Evolutionary conservation across 2,888 invertebrate genomes (phyloP), one percentile per base, ranked within the genome.

Genomic region (Tortrix viridana): DNA sequence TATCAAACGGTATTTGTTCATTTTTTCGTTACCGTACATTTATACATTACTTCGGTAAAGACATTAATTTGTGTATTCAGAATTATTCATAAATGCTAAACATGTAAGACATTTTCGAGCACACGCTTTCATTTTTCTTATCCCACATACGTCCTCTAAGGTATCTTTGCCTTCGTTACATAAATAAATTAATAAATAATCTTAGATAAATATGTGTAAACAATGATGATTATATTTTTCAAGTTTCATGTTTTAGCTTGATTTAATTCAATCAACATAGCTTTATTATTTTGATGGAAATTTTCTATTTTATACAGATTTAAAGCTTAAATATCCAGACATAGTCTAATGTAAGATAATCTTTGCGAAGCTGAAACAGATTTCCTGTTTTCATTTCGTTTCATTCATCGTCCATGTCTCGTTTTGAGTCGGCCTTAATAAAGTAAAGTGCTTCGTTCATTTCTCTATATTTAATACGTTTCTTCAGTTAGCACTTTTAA

Each of bases 371-470:
- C n/a, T 47, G 16, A 16, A 37, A 52, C 20, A 38, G 19, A 26
- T 52, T 23, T 37, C 19, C 37, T 37, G 20, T 16, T 20, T 46
- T 47, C 20, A 47, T 47, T 47, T 19, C 46, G 32, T 32, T 32
- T 32, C 32, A 43, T 55, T 46, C 46, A 55, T 26, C 26, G 19
- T 70, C 66, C 54, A 68, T 68, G 69, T 67, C 65, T 65, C 60
- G 66, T 67, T 65, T 63, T 37, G 49, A 38, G 52, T 60, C 60
- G 67, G 57, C 67, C 74, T 71, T 74, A 80, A 77, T 80, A 74
- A 55, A 67, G 60, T 68, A 67, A 74, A 79, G 77, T 75, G 75
- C 73, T 71, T 57, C 62, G 48, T 63, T 67, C 63, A 65, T 69
- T 69, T 68, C 67, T 65, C 56, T 32, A 54, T 47, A 66, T 55